Evolutionary conservation across 2,888 invertebrate genomes (phyloP), one percentile per base, ranked within the genome.

Genomic region (Metellina segmentata): DNA sequence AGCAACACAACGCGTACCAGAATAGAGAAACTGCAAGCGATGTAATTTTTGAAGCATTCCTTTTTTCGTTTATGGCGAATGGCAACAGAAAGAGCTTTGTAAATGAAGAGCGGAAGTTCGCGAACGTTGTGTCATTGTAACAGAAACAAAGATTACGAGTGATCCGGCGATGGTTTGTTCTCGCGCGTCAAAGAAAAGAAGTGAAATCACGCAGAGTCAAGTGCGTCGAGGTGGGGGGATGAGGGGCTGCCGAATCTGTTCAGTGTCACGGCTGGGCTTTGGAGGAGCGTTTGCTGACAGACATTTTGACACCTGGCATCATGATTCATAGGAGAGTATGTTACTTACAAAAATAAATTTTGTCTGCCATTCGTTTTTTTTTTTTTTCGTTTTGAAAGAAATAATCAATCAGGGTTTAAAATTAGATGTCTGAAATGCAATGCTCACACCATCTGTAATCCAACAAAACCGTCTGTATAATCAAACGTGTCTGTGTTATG

Each of bases 141-240:
- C 72, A 72, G 90, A 85, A 90, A 90, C 90, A 85, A 90, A 90
- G 90, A 90, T 90, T 90, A 90, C 71, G 85, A 34, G 75, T n/a
- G 34, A 34, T 78, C 79, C 51, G 61, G 61, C 79, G 72, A 20
- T 16, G 51, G 77, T 77, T 77, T 77, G 77, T 77, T 77, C 77
- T 77, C n/a, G n/a, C 77, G n/a, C 16, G 9, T 77, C 77, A 77
- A 51, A 77, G 61, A 61, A 16, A 61, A 61, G 13, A 61, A 61
- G 34, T 34, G 34, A 61, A 61, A 61, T 11, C 11, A 61, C 61
- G 8, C 61, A 61, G 61, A 61, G 61, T 61, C 8, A 13, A 61
- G 61, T 19, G 52, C n/a, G 75, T 6, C 49, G 49, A 34, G 49
- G 16, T 72, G 7, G 34, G 48, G n/a, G 48, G 16, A 13, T 11